These are phyloP conservation scores for Patella pellucida DNA, from an alignment of 2,888 invertebrate species.

Conservation along the genomic window DNA sequence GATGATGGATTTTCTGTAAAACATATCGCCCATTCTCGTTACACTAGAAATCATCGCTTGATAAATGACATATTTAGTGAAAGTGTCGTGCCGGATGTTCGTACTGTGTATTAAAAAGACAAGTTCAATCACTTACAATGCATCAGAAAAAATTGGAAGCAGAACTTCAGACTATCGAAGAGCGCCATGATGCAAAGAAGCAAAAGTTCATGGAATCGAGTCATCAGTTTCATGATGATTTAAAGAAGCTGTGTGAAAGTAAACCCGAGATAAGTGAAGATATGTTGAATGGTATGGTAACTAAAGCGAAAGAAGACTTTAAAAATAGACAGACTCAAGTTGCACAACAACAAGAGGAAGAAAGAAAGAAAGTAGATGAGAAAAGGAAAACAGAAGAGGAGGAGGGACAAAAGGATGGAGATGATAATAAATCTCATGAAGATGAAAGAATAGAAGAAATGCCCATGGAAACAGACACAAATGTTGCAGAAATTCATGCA, in stretches of 20 bases:
- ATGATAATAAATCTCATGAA: no score
- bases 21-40: slow-evolving; percentile 94
- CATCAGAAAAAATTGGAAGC: slow-evolving; percentile 94
- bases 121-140: slow-evolving; percentile 96
- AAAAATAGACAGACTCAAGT: slow-evolving; percentile 57
- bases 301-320: slow-evolving; percentile 72
- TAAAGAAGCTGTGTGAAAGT: slow-evolving; percentile 76
- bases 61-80: slow-evolving; percentile 99
- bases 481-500: no score
- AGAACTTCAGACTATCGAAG: slow-evolving; percentile 94
- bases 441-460: no score
- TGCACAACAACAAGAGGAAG: slow-evolving; percentile 53
- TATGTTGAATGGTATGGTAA: slow-evolving; percentile 91
- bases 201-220: slow-evolving; percentile 94
- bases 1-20: slow-evolving; percentile 96
- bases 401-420: background rate
- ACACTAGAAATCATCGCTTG: slow-evolving; percentile 93
- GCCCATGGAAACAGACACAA: no score
- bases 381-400: slow-evolving; percentile 24
- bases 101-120: slow-evolving; percentile 94
- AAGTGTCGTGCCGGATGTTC: slow-evolving; percentile 95
- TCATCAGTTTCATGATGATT: slow-evolving; percentile 91
- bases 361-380: slow-evolving; percentile 39
- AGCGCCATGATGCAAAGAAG: slow-evolving; percentile 96
- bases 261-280: slow-evolving; percentile 78